Evolutionary conservation across 2,888 invertebrate genomes (phyloP).

Genomic region (Anorthoa munda): DNA sequence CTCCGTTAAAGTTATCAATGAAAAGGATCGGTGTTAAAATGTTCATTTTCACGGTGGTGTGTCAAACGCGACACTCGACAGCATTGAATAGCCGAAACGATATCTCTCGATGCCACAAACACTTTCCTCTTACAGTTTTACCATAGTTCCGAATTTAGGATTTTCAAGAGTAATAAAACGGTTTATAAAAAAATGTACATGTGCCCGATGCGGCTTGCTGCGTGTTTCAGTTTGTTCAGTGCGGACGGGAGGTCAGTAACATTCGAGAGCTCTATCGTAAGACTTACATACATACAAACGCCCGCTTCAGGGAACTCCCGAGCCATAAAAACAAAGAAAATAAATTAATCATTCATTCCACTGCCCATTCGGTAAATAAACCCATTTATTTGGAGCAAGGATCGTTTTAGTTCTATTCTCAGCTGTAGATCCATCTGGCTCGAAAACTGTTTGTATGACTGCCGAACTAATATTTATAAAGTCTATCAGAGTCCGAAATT

Average conservation of each 20-base stretch:
- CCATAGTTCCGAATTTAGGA: background rate
- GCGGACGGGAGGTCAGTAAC: slow-evolving; percentile 54
- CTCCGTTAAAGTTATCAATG: background rate
- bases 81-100: background rate
- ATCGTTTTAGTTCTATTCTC: slow-evolving; percentile 40
- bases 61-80: background rate
- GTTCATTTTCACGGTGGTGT: background rate
- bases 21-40: background rate
- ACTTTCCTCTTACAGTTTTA: background rate
- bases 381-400: slow-evolving; percentile 29
- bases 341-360: slow-evolving; percentile 49
- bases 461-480: slow-evolving; percentile 1
- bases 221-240: slow-evolving; percentile 51
- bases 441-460: slow-evolving; percentile 2
- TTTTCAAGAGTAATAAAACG: slow-evolving; percentile 42
- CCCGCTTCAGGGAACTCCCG: slow-evolving; percentile 44
- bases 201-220: slow-evolving; percentile 39
- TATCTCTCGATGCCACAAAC: background rate
- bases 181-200: slow-evolving; percentile 31
- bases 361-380: slow-evolving; percentile 38
- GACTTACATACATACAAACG: background rate
- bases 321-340: slow-evolving; percentile 48
- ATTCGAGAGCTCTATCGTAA: slow-evolving; percentile 10
- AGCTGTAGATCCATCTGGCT: slow-evolving; percentile 10
- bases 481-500: background rate